These are phyloP conservation scores for Romanomermis culicivorax DNA, from an alignment of 2,888 invertebrate genomes.

Conservation along the genomic window DNA sequence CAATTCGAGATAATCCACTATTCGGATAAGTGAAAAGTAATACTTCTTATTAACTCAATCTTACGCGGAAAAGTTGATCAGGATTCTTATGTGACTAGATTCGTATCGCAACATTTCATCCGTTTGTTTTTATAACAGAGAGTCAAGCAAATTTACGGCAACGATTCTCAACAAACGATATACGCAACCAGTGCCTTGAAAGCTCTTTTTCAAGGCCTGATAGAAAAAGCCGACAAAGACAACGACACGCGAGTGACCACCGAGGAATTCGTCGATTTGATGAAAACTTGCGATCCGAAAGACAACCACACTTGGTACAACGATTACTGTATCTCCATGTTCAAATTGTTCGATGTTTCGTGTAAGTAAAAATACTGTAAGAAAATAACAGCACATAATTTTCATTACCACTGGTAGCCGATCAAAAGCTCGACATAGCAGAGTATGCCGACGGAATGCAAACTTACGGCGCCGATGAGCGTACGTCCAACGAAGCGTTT, in stretches of 20 bases:
- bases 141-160: conserved; percentile 26
- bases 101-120: no score
- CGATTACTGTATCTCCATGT: conserved; percentile 24
- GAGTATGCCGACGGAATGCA: conserved; percentile 27
- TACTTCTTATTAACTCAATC: no score
- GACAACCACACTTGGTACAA: conserved; percentile 23
- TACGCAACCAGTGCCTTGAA: conserved; percentile 22
- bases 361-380: no score
- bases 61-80: no score
- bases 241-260: conserved; percentile 15
- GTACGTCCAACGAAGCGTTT: conserved; percentile 19
- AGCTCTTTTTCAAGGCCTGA: conserved; percentile 23
- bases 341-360: conserved; percentile 27
- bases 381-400: no score
- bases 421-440: conserved; percentile 22
- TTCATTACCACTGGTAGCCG: conserved; percentile 15
- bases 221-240: conserved; percentile 17
- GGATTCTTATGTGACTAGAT: no score
- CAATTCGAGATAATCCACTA: no score
- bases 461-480: conserved; percentile 18
- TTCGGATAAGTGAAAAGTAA: no score
- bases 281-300: conserved; percentile 10
- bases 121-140: no score
- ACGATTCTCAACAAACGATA: conserved; percentile 21
- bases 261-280: conserved; percentile 7